Evolutionary conservation across 2,888 invertebrate genomes (phyloP).

Genomic region (Laothoe populi): DNA sequence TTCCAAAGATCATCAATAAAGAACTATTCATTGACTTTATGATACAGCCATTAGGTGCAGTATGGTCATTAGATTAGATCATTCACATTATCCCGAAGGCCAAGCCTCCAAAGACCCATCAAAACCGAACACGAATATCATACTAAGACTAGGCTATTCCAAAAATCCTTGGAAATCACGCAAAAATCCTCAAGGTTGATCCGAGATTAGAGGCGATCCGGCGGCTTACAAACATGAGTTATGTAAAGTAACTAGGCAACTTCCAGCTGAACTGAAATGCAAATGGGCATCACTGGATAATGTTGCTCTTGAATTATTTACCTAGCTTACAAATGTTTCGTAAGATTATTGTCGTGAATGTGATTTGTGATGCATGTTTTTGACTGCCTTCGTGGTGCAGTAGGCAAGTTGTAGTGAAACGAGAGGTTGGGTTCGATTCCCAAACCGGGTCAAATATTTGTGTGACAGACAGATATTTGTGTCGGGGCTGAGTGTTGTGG

Average conservation of each 20-base stretch:
- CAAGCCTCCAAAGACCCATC: neutral
- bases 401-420: too few species aligned
- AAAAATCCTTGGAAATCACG: slow-evolving; percentile 31
- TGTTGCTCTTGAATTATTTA: slow-evolving; percentile 31
- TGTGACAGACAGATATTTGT: too few species aligned
- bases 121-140: slow-evolving; percentile 4
- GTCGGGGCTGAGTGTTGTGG: too few species aligned
- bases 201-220: slow-evolving; percentile 40
- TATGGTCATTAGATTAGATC: too few species aligned
- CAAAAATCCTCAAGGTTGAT: slow-evolving; percentile 28
- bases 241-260: slow-evolving; percentile 45
- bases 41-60: too few species aligned
- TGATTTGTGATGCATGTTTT: too few species aligned
- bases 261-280: slow-evolving; percentile 40
- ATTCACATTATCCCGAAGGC: neutral
- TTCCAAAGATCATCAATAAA: too few species aligned
- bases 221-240: slow-evolving; percentile 47
- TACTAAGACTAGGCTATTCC: slow-evolving; percentile 25
- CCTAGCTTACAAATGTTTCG: neutral
- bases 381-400: too few species aligned
- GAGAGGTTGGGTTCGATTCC: too few species aligned
- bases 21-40: too few species aligned
- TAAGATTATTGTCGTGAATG: neutral
- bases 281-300: slow-evolving; percentile 39
- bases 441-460: too few species aligned